phyloP scores from a whole-genome alignment of 2,888 invertebrate genomes.

The Muscina levida region DNA sequence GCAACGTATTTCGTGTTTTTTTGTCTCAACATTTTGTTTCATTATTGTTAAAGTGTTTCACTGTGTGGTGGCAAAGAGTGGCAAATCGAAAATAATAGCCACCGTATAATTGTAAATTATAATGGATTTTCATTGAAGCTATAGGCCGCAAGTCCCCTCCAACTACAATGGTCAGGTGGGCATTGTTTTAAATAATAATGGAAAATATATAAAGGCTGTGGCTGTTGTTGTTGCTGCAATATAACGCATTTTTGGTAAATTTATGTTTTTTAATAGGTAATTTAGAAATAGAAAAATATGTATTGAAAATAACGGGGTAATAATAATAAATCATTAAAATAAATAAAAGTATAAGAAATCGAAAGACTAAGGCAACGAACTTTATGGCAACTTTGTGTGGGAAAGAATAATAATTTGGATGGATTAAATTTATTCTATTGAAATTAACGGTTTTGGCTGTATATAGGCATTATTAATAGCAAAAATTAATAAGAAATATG shows the following conservation, averaged over 20 bases:
- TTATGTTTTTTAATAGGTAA: conserved; percentile 24
- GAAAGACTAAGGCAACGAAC: conserved; percentile 53
- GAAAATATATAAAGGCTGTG: too few relatives aligned
- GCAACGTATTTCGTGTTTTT: not conserved
- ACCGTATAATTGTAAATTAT: conserved; percentile 45
- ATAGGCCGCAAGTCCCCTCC: not conserved
- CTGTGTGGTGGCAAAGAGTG: conserved; percentile 35
- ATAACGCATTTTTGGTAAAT: conserved; percentile 35
- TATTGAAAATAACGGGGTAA: conserved; percentile 24
- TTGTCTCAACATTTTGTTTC: conserved; percentile 12
- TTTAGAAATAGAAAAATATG: conserved; percentile 14
- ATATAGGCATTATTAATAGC: too few relatives aligned
- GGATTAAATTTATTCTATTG: too few relatives aligned
- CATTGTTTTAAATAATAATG: conserved; percentile 16
- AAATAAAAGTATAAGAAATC: too few relatives aligned
- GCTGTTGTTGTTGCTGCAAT: not conserved
- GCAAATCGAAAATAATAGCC: conserved; percentile 54
- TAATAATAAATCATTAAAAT: conserved; percentile 40
- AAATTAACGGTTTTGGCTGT: too few relatives aligned
- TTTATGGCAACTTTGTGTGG: not conserved
- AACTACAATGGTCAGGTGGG: conserved; percentile 31
- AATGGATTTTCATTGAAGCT: conserved; percentile 33
- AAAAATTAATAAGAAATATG: too few relatives aligned
- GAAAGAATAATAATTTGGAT: not conserved
- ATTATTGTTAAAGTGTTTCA: conserved; percentile 36